Percentiles rank a stretch among this genome's conserved stretches.
Evolutionary conservation across 2,888 invertebrate genomes (phyloP).

Genomic region (Alsophila aescularia): DNA sequence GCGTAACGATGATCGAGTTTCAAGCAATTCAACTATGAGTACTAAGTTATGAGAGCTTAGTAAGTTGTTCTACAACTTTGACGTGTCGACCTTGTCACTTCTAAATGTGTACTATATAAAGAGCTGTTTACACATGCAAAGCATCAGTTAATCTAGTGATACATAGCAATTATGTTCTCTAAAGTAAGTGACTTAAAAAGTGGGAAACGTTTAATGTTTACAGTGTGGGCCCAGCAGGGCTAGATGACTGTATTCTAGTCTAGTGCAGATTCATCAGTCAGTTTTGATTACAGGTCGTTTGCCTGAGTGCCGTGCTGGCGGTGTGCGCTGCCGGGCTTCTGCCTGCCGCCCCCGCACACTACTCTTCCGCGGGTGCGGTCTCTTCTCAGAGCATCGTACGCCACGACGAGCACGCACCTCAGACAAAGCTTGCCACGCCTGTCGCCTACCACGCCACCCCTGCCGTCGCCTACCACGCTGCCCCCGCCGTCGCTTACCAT

Average conservation of each 20-base stretch:
- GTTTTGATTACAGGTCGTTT: slow-evolving; percentile 57
- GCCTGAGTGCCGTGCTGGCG: slow-evolving; percentile 68
- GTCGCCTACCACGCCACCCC: slow-evolving; percentile 46
- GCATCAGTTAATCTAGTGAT: slow-evolving; percentile 60
- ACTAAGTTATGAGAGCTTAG: slow-evolving; percentile 16
- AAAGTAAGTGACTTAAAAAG: slow-evolving; percentile 61
- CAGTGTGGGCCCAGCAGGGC: neutral
- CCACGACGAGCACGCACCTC: slow-evolving; percentile 54
- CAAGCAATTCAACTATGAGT: slow-evolving; percentile 5
- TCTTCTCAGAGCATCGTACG: slow-evolving; percentile 68
- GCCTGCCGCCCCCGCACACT: slow-evolving; percentile 67
- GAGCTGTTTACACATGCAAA: slow-evolving; percentile 46
- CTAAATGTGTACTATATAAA: slow-evolving; percentile 64
- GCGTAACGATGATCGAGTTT: slow-evolving; percentile 16
- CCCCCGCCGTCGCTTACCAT: slow-evolving; percentile 41
- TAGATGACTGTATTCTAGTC: neutral
- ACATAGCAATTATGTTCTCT: slow-evolving; percentile 65
- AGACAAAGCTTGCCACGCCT: slow-evolving; percentile 44
- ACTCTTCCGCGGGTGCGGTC: slow-evolving; percentile 68
- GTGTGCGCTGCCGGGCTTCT: slow-evolving; percentile 70
- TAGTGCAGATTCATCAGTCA: slow-evolving; percentile 7
- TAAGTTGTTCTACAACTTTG: slow-evolving; percentile 39
- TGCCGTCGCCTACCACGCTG: slow-evolving; percentile 46
- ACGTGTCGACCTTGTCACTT: slow-evolving; percentile 67
- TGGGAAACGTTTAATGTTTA: neutral